Evolutionary conservation across 2,113 vertebrate species (phyloP).

Genomic region (Hiodon tergisus): DNA sequence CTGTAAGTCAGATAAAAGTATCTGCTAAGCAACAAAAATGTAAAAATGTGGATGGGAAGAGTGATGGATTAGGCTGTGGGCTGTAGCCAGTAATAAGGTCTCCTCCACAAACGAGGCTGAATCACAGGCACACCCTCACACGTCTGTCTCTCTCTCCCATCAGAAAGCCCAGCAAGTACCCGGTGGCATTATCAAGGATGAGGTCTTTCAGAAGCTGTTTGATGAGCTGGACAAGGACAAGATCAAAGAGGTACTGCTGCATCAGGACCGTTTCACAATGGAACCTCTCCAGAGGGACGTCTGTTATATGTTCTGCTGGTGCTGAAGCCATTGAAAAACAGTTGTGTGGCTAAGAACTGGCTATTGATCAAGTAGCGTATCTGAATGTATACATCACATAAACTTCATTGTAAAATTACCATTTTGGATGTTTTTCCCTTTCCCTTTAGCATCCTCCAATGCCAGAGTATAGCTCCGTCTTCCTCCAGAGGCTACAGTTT

Average conservation of each 20-base stretch:
- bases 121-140: background rate
- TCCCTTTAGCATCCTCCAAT: constrained; percentile 60
- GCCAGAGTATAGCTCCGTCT: constrained; percentile 67
- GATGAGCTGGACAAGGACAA: constrained; percentile 78
- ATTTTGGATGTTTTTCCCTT: background rate
- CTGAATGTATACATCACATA: too few relatives aligned
- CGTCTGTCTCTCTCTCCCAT: background rate
- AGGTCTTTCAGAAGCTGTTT: constrained; percentile 77
- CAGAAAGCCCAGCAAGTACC: constrained; percentile 44
- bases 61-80: too few relatives aligned
- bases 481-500: constrained; percentile 68
- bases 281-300: background rate
- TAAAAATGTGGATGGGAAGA: too few relatives aligned
- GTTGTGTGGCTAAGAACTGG: background rate
- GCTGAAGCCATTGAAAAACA: too few relatives aligned
- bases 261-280: background rate
- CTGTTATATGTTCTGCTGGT: background rate
- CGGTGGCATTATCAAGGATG: constrained; percentile 53
- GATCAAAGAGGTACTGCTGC: constrained; percentile 57
- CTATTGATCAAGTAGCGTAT: background rate
- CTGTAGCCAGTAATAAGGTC: too few relatives aligned
- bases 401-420: too few relatives aligned
- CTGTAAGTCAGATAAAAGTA: too few relatives aligned
- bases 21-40: too few relatives aligned
- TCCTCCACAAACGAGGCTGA: background rate